Conservation (phyloP, 92 coral and sea anemone species). For the Heteractis magnifica region DNA sequence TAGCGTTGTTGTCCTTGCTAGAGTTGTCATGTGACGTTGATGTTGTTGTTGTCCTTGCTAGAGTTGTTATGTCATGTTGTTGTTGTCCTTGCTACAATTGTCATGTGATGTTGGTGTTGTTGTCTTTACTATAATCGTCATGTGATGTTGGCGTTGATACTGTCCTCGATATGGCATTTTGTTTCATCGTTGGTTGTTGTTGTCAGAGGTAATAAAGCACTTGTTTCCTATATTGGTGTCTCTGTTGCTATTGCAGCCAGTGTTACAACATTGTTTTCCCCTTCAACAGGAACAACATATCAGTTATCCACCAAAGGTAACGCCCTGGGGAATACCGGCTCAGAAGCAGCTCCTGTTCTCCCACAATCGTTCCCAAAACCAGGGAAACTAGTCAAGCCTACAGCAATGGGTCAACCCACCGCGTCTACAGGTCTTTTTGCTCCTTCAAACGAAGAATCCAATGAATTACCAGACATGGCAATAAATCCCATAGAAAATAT, state of each 20-base stretch:
- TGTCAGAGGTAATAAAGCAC: neutral
- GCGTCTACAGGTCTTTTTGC: neutral
- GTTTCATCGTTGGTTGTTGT: neutral
- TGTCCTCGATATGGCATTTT: neutral
- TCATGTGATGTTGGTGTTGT: neutral
- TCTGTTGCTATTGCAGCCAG: neutral
- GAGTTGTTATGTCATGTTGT: neutral
- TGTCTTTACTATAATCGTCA: neutral
- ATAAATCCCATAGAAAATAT: neutral
- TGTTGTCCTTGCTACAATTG: neutral
- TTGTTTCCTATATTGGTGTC: neutral
- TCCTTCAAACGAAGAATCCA: constrained; percentile 3
- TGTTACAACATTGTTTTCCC: neutral
- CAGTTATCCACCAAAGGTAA: neutral
- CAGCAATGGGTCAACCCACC: constrained; percentile 5
- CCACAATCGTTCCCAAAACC: neutral
- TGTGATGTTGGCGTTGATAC: neutral
- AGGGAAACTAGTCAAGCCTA: neutral
- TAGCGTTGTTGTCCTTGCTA: neutral
- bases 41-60: neutral
- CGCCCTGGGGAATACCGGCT: neutral
- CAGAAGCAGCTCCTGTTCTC: neutral
- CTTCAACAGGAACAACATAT: neutral
- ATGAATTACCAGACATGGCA: constrained; percentile 4
- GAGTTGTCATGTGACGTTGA: neutral